Conservation (phyloP, 1,140 invertebrate species). For the Drosophila orosa region DNA sequence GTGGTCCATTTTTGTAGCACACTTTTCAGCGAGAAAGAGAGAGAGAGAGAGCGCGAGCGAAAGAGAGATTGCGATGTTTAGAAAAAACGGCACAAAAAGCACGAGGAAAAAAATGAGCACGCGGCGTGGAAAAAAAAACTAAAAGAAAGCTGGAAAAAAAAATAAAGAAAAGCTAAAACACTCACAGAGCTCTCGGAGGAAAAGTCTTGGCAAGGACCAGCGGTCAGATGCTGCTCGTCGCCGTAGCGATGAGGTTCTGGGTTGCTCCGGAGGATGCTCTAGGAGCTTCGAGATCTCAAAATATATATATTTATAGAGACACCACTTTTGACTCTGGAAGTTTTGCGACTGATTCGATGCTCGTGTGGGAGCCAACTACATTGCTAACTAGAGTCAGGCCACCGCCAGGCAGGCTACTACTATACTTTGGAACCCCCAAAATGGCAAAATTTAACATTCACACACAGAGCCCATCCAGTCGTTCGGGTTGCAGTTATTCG, state of each 20-base stretch:
- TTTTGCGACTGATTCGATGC: conserved; percentile 66
- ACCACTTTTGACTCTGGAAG: conserved; percentile 6
- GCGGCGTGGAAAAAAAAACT: conserved; percentile 34
- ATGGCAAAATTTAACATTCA: conserved; percentile 42
- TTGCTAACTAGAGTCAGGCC: conserved; percentile 29
- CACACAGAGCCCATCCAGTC: conserved; percentile 18
- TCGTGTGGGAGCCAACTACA: conserved; percentile 73
- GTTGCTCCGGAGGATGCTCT: not conserved
- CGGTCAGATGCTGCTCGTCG: conserved; percentile 35
- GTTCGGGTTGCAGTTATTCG: conserved; percentile 62
- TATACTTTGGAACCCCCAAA: conserved; percentile 17
- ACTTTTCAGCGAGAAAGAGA: conserved; percentile 43
- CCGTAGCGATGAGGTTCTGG: conserved; percentile 31
- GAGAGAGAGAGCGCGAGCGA: not conserved
- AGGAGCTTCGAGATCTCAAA: not conserved
- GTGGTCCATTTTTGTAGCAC: conserved; percentile 51
- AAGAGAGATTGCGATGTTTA: conserved; percentile 49
- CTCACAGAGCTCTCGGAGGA: conserved; percentile 27
- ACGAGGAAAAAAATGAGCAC: conserved; percentile 59
- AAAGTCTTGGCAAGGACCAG: conserved; percentile 17
- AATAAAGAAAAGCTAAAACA: conserved; percentile 20
- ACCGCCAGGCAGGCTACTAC: conserved; percentile 3
- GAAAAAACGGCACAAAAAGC: conserved; percentile 80
- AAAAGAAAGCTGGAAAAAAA: conserved; percentile 23
- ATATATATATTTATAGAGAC: not conserved